Evolutionary conservation across 64 coral and sea anemone genomes (phyloP).

Genomic region (Acropora yongei): DNA sequence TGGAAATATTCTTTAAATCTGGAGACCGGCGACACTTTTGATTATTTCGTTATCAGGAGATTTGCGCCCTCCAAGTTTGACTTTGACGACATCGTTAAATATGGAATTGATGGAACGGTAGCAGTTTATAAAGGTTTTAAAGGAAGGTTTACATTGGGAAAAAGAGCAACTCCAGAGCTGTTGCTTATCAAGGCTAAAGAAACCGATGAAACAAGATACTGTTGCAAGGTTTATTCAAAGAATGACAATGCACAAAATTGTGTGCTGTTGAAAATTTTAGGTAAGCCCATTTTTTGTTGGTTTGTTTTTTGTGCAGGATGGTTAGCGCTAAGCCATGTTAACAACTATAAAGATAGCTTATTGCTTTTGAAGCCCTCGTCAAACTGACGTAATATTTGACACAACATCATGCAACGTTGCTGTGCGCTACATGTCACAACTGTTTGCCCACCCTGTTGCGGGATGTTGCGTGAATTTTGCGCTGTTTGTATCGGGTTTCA

Average conservation of each 20-base stretch:
- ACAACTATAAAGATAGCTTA: too few species aligned
- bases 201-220: not conserved
- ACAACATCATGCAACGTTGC: not conserved
- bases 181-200: not conserved
- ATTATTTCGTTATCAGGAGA: not conserved
- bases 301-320: not conserved
- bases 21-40: not conserved
- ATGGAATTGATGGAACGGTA: not conserved
- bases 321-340: not conserved
- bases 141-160: not conserved
- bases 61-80: not conserved
- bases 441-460: too few species aligned
- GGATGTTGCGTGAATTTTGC: too few species aligned
- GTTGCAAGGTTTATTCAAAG: not conserved
- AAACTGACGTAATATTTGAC: too few species aligned
- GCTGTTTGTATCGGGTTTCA: too few species aligned
- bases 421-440: not conserved
- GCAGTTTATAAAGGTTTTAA: not conserved
- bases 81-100: not conserved
- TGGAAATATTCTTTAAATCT: not conserved
- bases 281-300: not conserved
- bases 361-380: too few species aligned
- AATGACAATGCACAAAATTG: not conserved
- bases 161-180: not conserved
- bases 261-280: conserved; percentile 1